Base-by-base conservation (phyloP, 2,888 invertebrate species). In the Pristionchus arcanus region DNA sequence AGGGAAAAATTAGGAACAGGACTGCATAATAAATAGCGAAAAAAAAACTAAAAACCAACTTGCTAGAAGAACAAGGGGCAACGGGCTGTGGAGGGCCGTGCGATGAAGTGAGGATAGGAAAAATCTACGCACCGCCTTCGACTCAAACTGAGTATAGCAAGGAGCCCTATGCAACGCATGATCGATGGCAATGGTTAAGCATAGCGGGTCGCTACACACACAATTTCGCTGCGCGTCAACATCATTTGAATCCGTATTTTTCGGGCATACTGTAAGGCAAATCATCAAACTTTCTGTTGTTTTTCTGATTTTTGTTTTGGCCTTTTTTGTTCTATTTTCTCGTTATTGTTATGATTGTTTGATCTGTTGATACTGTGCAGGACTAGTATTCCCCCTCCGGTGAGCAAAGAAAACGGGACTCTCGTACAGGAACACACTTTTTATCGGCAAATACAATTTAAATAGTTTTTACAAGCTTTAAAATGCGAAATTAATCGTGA, bases 61-160 rank as follows among this genome's bases (percentile, higher is more conserved):
- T 86, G 66, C 21, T 53, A 86, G 86, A 87, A 13, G 55, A 87
- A 66, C 71, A 71, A 71, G 49, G 87, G 87, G 87, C 87, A 28
- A 87, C 87, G 68, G 87, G 87, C 87, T 87, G 87, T 71, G 86
- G 86, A 21, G 59, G 89, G 81, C 89, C 77, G 89, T 77, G 77
- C 77, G 89, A 77, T 81, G 89, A 89, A 89, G 89, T 89, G 89
- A 89, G 77, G 89, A 89, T 77, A 81, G 21, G 21, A 28, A 59
- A 25, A 25, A 16, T 25, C 77, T 55, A 34, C 71, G 77, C 71
- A 53, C 19, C 59, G 21, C 25, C 25, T 15, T 21, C 9, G 25
- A 77, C 28, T 31, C 37, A 68, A 42, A 59, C 88, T 88, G 88
- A 71, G 88, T 88, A 88, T 88, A 71, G 88, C 53, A 4, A 9